Percentiles rank a stretch among this genome's conserved stretches.
Evolutionary conservation across 2,797 vertebrate genomes (phyloP).

Genomic region (Neoniphon sammara): DNA sequence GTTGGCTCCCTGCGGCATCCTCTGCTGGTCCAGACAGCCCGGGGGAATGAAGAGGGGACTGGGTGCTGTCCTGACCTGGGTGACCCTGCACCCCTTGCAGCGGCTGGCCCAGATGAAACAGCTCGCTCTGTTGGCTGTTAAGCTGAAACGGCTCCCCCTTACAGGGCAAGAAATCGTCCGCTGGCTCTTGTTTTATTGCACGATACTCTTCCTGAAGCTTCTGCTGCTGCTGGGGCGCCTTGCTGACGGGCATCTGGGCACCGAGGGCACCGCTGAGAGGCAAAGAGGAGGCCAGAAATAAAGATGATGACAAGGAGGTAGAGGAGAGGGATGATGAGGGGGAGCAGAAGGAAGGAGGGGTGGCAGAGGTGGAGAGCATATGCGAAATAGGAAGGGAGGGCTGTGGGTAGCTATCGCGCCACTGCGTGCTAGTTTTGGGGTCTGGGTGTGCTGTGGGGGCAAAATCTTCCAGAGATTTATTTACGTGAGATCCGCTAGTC

Average conservation of each 20-base stretch:
- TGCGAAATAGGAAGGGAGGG: slow-evolving; percentile 63
- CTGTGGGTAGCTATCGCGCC: slow-evolving; percentile 62
- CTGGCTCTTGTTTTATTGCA: slow-evolving; percentile 89
- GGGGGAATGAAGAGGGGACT: slow-evolving; percentile 65
- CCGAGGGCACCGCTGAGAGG: slow-evolving; percentile 42
- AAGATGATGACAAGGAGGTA: slow-evolving; percentile 74
- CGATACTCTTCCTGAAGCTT: slow-evolving; percentile 76
- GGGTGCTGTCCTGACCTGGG: slow-evolving; percentile 65
- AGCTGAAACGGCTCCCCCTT: slow-evolving; percentile 77
- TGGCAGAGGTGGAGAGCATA: slow-evolving; percentile 72
- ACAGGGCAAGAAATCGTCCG: slow-evolving; percentile 84
- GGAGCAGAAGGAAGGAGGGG: slow-evolving; percentile 68
- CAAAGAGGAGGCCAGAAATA: slow-evolving; percentile 55
- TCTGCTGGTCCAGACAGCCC: slow-evolving; percentile 46
- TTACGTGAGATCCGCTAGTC: slow-evolving; percentile 84
- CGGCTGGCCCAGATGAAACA: slow-evolving; percentile 79
- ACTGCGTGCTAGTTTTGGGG: slow-evolving; percentile 54
- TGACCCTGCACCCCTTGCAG: slow-evolving; percentile 58
- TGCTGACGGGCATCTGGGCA: slow-evolving; percentile 43
- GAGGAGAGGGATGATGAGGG: slow-evolving; percentile 81
- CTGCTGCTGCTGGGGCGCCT: slow-evolving; percentile 70
- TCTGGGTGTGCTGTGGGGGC: slow-evolving; percentile 74
- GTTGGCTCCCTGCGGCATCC: slow-evolving; percentile 59
- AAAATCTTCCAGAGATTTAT: slow-evolving; percentile 80
- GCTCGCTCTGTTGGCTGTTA: slow-evolving; percentile 77